Conservation (phyloP, 2,888 invertebrate genomes). For the Terebella lapidaria region DNA sequence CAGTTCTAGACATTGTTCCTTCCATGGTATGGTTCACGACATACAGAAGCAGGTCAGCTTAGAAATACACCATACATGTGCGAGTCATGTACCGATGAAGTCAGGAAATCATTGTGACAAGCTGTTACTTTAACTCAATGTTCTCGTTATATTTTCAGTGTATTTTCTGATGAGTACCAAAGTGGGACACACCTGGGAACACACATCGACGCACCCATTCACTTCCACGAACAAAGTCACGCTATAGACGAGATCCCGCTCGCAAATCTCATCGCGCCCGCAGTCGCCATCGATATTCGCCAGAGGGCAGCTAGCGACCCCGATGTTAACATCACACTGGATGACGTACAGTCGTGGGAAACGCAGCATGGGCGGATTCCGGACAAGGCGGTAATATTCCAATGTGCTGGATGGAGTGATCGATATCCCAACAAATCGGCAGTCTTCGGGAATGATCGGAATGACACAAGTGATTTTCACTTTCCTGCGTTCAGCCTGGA, state of each 20-base stretch:
- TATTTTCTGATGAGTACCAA: too few relatives aligned
- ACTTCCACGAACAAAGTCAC: background rate
- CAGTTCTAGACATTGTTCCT: too few relatives aligned
- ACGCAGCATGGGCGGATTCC: constrained; percentile 6
- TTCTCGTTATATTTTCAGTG: too few relatives aligned
- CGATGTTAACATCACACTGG: background rate
- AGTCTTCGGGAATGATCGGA: background rate
- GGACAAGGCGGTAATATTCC: background rate
- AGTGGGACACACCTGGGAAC: constrained; percentile 3
- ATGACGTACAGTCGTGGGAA: constrained; percentile 4
- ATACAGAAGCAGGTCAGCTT: too few relatives aligned
- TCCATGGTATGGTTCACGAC: too few relatives aligned
- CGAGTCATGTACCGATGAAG: too few relatives aligned
- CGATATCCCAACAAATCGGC: background rate
- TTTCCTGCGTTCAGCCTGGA: constrained; percentile 7
- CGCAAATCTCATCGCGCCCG: background rate
- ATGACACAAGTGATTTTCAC: constrained; percentile 3
- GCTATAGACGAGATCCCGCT: constrained; percentile 2
- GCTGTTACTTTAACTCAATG: too few relatives aligned
- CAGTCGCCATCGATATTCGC: constrained; percentile 2
- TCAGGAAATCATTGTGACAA: too few relatives aligned
- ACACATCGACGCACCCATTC: constrained; percentile 8
- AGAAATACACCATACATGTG: too few relatives aligned
- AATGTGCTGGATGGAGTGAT: background rate
- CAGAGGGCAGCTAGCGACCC: background rate